Percentiles rank a stretch among this genome's conserved stretches.
phyloP scores from a whole-genome alignment of 2,797 vertebrate genomes.

The Synanceia verrucosa region DNA sequence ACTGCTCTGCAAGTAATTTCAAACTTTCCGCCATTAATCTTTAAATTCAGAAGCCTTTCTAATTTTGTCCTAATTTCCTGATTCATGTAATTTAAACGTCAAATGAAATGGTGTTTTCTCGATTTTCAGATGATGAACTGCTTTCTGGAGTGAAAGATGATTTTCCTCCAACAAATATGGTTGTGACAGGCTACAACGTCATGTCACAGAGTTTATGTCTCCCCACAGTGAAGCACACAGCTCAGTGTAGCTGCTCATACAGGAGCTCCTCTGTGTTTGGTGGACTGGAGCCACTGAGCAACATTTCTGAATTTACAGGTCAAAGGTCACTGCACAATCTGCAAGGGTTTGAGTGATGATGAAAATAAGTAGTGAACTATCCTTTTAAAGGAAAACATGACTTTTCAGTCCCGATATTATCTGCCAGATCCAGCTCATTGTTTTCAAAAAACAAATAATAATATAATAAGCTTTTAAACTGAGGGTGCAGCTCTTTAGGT shows the following conservation, averaged over 20 bases:
- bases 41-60: not conserved
- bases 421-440: not conserved
- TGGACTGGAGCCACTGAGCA: not conserved
- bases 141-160: not conserved
- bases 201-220: not conserved
- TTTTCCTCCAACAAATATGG: constrained; percentile 1
- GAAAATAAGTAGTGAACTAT: not conserved
- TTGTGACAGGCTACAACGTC: constrained; percentile 3
- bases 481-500: not conserved
- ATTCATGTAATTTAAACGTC: constrained; percentile 8
- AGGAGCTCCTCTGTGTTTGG: constrained; percentile 7
- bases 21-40: constrained; percentile 10
- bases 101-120: not conserved
- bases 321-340: constrained; percentile 1
- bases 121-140: not conserved
- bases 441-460: no score
- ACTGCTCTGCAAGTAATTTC: constrained; percentile 31
- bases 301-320: not conserved
- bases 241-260: constrained; percentile 19
- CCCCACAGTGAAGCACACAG: not conserved
- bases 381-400: constrained; percentile 2
- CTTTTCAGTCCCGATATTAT: not conserved
- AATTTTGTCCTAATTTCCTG: constrained; percentile 11
- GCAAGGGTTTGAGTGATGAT: constrained; percentile 9
- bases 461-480: not conserved